Percentiles rank a stretch among this genome's conserved stretches.
phyloP scores from a whole-genome alignment of 2,113 vertebrate species.

The Cercopithecus mona region DNA sequence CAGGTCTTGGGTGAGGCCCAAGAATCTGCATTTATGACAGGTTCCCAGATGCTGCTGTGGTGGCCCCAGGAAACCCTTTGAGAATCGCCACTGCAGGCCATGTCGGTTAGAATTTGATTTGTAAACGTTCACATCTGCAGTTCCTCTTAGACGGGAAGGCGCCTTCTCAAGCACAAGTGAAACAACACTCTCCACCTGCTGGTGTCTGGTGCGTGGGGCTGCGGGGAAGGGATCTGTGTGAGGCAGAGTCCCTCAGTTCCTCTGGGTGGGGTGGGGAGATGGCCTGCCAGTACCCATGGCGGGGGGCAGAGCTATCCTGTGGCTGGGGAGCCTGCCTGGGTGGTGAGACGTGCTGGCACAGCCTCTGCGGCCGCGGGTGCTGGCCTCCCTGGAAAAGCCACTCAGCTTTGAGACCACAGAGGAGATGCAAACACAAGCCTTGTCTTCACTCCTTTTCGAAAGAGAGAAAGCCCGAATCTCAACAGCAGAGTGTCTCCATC shows the following conservation, averaged over 20 bases:
- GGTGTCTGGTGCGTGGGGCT: fast-evolving
- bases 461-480: neutral
- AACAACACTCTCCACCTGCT: too few relatives aligned
- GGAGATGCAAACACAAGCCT: neutral
- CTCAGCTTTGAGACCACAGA: neutral
- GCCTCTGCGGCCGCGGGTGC: fast-evolving
- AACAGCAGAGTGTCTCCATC: neutral
- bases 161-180: neutral
- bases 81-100: neutral
- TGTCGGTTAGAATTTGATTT: fast-evolving
- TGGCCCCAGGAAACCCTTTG: neutral
- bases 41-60: neutral
- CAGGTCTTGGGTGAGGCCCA: neutral
- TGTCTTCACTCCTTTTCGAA: neutral
- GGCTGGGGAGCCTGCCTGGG: neutral
- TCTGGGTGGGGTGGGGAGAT: neutral
- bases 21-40: neutral
- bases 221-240: neutral
- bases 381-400: neutral
- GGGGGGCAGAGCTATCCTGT: neutral
- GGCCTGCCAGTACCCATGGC: fast-evolving
- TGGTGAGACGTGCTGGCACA: too few relatives aligned
- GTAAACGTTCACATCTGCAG: fast-evolving
- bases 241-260: too few relatives aligned
- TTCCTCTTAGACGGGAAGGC: neutral